Base-by-base conservation (phyloP, 2,888 invertebrate species). In the Rotaria magnacalcarata region DNA sequence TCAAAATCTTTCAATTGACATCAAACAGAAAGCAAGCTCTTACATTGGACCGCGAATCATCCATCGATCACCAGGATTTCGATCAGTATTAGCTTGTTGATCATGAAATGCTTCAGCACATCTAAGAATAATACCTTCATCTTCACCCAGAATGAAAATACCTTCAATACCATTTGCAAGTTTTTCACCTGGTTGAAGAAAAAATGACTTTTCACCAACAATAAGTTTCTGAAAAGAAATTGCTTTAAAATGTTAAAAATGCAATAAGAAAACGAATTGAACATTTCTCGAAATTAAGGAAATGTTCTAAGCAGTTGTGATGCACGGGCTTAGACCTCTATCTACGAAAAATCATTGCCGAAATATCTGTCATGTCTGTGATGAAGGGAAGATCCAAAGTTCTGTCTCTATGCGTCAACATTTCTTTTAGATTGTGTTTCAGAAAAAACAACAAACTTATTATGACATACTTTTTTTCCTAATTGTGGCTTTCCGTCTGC, bases 161-260 rank as follows among this genome's bases (percentile, higher is more conserved):
- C 91, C 90, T 89, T 92, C 91, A 84, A 92, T 92, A 74, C 92
- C 92, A 85, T 90, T 88, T 88, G 92, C 92, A 85, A 92, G 88
- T n/a, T 87, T 86, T 88, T 92, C 92, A 14, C 92, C 92, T 11
- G 92, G 92, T 89, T 90, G 89, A 87, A 92, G 88, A 89, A 92
- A 92, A 89, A 92, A 92, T 0, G 91, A 91, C 87, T 89, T 91
- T 88, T 92, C 92, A 56, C 92, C 92, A 90, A 91, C 91, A 52
- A 92, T 89, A 11, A 92, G 89, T 88, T 91, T 91, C 88, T 91
- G 0, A 16, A 67, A 67, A 67, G 4, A 67, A 34, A 67, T 34
- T 6, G 3, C 47, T 11, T 34, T 16, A 67, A 19, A 67, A 34
- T 47, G 47, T 7, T 47, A 7, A 7, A 47, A 47, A 11, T 11